These are phyloP conservation scores for Melieria crassipennis DNA, from an alignment of 2,888 invertebrate genomes.

Conservation along the genomic window DNA sequence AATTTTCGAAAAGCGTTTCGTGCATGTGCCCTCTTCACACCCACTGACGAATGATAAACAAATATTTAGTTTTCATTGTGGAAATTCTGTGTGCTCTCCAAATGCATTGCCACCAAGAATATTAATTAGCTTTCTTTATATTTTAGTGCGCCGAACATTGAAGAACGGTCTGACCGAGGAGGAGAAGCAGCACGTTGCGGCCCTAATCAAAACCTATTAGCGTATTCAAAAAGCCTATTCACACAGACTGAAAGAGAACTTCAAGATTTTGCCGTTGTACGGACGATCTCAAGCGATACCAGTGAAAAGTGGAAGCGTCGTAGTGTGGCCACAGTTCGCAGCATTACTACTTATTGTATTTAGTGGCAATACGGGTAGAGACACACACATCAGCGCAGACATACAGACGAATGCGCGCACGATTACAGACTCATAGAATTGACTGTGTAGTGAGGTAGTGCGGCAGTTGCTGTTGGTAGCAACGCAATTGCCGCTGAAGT, in stretches of 20 bases:
- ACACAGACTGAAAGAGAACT: slow-evolving; percentile 29
- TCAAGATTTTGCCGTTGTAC: neutral
- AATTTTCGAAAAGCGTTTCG: too few species aligned
- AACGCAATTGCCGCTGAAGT: too few species aligned
- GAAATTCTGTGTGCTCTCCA: neutral
- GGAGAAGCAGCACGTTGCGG: slow-evolving; percentile 80
- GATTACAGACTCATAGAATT: too few species aligned
- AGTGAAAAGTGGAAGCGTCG: slow-evolving; percentile 14
- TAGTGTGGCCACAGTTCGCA: neutral
- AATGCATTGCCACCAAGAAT: neutral
- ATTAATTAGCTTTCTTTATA: neutral
- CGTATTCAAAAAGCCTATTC: slow-evolving; percentile 31
- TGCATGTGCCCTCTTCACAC: too few species aligned
- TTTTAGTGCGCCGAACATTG: slow-evolving; percentile 79
- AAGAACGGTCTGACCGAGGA: slow-evolving; percentile 84
- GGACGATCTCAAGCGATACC: slow-evolving; percentile 37
- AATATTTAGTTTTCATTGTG: neutral
- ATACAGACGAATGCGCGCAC: neutral
- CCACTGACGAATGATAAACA: neutral
- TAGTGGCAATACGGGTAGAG: neutral
- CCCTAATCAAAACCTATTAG: slow-evolving; percentile 78
- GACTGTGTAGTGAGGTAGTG: too few species aligned
- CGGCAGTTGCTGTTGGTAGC: too few species aligned
- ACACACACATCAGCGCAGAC: neutral
- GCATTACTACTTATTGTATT: neutral